Conservation (phyloP, 1,140 invertebrate species). For the Bursaphelenchus mucronatus region DNA sequence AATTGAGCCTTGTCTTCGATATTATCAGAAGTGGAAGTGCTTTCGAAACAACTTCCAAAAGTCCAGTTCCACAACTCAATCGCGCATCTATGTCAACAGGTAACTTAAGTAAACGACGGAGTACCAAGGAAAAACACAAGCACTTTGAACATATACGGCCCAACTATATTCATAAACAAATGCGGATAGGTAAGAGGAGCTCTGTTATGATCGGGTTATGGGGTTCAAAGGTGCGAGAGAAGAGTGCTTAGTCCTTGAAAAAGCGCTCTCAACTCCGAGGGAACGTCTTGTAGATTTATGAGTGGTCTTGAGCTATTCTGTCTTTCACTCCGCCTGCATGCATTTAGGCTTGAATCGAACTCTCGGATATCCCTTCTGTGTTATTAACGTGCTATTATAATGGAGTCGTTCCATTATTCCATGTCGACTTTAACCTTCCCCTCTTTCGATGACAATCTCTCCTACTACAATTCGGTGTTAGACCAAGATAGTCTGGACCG, state of each 20-base stretch:
- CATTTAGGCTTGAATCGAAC: too few relatives aligned
- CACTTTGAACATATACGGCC: conserved; percentile 37
- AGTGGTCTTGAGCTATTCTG: too few relatives aligned
- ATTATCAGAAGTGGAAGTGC: conserved; percentile 35
- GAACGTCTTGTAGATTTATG: too few relatives aligned
- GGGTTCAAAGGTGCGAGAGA: too few relatives aligned
- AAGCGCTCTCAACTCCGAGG: too few relatives aligned
- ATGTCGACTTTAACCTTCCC: too few relatives aligned
- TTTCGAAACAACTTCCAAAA: not conserved
- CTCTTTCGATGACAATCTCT: not conserved
- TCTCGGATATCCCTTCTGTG: too few relatives aligned
- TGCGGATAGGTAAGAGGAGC: conserved; percentile 31
- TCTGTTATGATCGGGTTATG: too few relatives aligned
- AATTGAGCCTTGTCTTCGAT: conserved; percentile 37
- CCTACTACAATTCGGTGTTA: not conserved
- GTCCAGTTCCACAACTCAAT: not conserved
- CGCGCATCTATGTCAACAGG: conserved; percentile 9
- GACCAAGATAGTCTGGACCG: not conserved
- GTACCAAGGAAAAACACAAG: conserved; percentile 26
- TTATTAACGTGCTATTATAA: too few relatives aligned
- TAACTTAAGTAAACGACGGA: conserved; percentile 23
- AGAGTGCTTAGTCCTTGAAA: too few relatives aligned
- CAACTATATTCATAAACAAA: conserved; percentile 30
- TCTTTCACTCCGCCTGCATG: too few relatives aligned
- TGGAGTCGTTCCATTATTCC: too few relatives aligned